Base-by-base conservation (phyloP, 2,113 vertebrate genomes). In the Speoplatyrhinus poulsoni region DNA sequence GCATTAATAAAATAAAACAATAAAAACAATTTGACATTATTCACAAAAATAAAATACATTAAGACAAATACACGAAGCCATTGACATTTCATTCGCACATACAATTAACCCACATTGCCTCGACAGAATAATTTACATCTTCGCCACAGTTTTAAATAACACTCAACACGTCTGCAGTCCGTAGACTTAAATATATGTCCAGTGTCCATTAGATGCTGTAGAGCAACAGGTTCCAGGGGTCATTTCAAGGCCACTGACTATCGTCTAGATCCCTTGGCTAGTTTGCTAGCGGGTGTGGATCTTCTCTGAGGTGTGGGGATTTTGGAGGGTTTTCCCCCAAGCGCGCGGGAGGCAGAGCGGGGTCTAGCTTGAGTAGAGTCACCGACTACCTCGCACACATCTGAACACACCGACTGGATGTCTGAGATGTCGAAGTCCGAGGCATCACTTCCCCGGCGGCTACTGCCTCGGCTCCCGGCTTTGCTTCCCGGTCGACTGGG, bases 401-500 rank as follows among this genome's bases (percentile, higher is more conserved):
- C 97, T 0, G 98, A 99, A 87, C 95, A 98, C 47, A 96, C 95
- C 0, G 98, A 99, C 85, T 96, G 96, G 88, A 99, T 99, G 85
- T 99, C 98, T 0, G 97, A 99, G 90, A 99, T 99, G 92, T 99
- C 98, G 75, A 99, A 99, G 92, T 99, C 97, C 1, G 98, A 99
- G 0, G 96, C 98, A 0, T 99, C 98, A 1, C 97, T 99, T 70
- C 97, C 97, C 54, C 98, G 90, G 60, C 96, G 95, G 80, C 98
- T 99, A 82, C 98, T 98, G 17, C 95, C 95, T 80, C 97, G 91
- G 65, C 97, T 99, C n/a, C 97, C 97, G 0, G 98, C 95, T 90
- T 97, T 98, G 86, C 98, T 99, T 79, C 97, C 95, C 0, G 96
- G 95, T 60, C 96, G 92, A 86, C 96, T 98, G 46, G 90, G 91